Evolutionary conservation across 2,888 invertebrate genomes (phyloP), one percentile per base, ranked within the genome.

Genomic region (Ligdia adustata): DNA sequence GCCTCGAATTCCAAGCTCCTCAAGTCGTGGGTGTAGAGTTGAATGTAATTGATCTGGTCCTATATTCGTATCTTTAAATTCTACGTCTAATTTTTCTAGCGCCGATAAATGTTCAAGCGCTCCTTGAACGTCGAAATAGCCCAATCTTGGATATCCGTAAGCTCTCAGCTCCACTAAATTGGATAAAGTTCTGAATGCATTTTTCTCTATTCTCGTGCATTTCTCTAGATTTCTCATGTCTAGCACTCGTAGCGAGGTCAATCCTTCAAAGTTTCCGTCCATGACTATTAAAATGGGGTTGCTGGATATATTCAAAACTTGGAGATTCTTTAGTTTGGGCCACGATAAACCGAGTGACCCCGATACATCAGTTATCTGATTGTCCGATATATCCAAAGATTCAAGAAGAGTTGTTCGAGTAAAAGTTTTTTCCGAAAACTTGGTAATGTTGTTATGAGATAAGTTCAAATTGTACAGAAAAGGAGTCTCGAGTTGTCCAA

Each of bases 61-160:
- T 38, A 97, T 93, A 3, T 92, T 92, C 0, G 95, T 91, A 60
- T 97, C 97, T 75, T 97, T 97, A 0, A 97, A 93, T 87, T 98
- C 98, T 39, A 97, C 93, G 54, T 97, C 96, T 6, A 97, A 82
- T 56, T 87, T 91, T 78, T 97, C 95, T 27, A 97, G 79, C 0
- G 94, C 93, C 1, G 93, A 92, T 64, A 97, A 83, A 56, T 93
- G 91, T 59, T 94, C 93, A n/a, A 97, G 81, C 16, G 97, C 92
- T 0, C 97, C 97, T 66, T 95, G 94, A n/a, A 96, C 92, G 77
- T 97, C 97, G 52, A 96, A 91, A 68, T 96, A 96, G 0, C 97
- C 96, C 13, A 97, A 73, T 61, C 94, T 92, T 0, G 97, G 96
- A 69, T 94, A 95, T 34, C 94, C 93, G 67, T 93, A 94, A 0